Percentiles rank a stretch among this genome's conserved stretches.
Evolutionary conservation across 1,140 invertebrate genomes (phyloP).

Genomic region (Leptinotarsa texana): DNA sequence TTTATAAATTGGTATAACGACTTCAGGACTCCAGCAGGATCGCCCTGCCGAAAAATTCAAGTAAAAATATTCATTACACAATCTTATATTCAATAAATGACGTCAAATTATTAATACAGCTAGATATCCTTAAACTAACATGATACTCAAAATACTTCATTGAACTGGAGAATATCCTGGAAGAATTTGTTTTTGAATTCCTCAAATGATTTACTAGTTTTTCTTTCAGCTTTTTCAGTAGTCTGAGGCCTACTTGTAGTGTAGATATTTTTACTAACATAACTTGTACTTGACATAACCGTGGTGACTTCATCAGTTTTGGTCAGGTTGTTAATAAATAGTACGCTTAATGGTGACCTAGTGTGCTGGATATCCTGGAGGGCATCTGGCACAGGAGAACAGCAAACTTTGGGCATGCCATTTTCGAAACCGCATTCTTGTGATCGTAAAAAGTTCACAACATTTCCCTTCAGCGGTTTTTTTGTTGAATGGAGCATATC

Average conservation of each 20-base stretch:
- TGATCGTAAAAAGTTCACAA: slow-evolving; percentile 22
- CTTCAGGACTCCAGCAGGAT: too few species aligned
- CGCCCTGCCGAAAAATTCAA: too few species aligned
- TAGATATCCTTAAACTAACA: too few species aligned
- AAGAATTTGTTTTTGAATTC: neutral
- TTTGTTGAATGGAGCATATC: neutral
- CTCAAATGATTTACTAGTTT: neutral
- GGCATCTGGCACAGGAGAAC: slow-evolving; percentile 15
- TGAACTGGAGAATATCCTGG: neutral
- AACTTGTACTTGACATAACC: neutral
- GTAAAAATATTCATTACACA: too few species aligned
- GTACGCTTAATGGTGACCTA: neutral
- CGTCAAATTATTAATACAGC: too few species aligned
- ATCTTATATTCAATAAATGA: too few species aligned
- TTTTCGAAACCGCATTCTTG: slow-evolving; percentile 30
- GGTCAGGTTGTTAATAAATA: neutral
- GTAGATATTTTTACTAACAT: neutral
- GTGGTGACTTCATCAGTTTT: neutral
- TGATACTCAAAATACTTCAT: neutral
- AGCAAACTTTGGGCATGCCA: slow-evolving; percentile 29
- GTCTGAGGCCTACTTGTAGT: neutral
- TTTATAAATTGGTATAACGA: too few species aligned
- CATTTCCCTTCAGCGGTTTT: slow-evolving; percentile 18
- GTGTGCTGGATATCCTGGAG: neutral
- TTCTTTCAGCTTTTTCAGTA: neutral